Percentiles rank a stretch among this genome's conserved stretches.
These are phyloP conservation scores for Psilopsiagon aymara DNA, from an alignment of 2,113 vertebrate genomes.

Conservation along the genomic window DNA sequence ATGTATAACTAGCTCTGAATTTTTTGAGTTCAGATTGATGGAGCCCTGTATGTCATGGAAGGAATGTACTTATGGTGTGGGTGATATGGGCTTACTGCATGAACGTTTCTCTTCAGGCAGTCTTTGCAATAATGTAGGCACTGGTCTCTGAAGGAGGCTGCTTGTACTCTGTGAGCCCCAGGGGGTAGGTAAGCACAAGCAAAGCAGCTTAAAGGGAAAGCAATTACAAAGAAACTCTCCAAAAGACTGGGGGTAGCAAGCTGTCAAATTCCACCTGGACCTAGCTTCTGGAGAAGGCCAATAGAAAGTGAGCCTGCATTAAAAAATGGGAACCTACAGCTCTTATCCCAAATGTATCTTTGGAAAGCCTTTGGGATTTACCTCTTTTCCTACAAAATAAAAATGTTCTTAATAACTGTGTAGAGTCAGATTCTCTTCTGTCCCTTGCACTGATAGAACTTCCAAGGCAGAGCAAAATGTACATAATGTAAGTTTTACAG, in stretches of 20 bases:
- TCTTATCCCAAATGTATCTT: neutral
- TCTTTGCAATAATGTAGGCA: constrained; percentile 33
- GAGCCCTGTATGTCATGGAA: neutral
- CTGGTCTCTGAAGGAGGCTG: constrained; percentile 45
- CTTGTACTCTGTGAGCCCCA: constrained; percentile 38
- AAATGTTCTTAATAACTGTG: neutral
- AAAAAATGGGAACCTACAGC: neutral
- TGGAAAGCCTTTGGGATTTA: neutral
- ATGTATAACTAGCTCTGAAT: neutral
- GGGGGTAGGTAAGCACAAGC: constrained; percentile 49
- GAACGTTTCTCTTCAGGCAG: constrained; percentile 12
- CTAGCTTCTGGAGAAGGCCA: neutral
- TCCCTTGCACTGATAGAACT: neutral
- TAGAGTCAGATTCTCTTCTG: neutral
- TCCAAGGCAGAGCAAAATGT: neutral
- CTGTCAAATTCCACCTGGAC: neutral
- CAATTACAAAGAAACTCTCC: constrained; percentile 55
- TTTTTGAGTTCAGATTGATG: neutral
- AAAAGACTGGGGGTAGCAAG: constrained; percentile 7
- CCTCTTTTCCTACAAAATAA: neutral
- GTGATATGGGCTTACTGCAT: neutral
- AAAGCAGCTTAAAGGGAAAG: constrained; percentile 40
- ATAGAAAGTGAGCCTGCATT: neutral
- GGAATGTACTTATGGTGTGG: constrained; percentile 7
- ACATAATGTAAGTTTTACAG: neutral